phyloP scores from a whole-genome alignment of 35 echinoderm and acorn worm genomes.

The Heliocidaris erythrogramma region DNA sequence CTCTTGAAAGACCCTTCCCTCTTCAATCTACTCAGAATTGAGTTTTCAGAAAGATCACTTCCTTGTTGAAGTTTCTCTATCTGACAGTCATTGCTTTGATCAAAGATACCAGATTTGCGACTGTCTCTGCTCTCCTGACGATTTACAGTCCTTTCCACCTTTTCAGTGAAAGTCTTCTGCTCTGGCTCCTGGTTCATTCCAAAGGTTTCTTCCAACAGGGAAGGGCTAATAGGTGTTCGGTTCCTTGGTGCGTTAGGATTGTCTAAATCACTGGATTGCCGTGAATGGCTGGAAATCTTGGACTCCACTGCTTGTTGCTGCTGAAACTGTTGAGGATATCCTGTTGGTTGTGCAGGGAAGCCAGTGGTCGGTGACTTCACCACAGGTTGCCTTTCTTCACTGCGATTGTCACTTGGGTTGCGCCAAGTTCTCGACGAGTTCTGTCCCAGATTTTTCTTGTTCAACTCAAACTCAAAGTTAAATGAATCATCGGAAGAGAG shows the following conservation, averaged over 20 bases:
- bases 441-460: slow-evolving; percentile 38
- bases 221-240: slow-evolving; percentile 32
- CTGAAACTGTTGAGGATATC: slow-evolving; percentile 11
- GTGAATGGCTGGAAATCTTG: slow-evolving; percentile 6
- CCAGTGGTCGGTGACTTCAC: not conserved
- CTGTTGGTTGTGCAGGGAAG: not conserved
- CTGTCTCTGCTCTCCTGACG: slow-evolving; percentile 26
- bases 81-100: not conserved
- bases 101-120: slow-evolving; percentile 6
- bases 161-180: not conserved
- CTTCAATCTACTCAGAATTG: slow-evolving; percentile 33
- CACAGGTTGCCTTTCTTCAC: not conserved
- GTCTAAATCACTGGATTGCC: slow-evolving; percentile 41
- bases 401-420: slow-evolving; percentile 32
- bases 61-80: not conserved
- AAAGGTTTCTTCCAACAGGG: slow-evolving; percentile 12
- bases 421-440: slow-evolving; percentile 3
- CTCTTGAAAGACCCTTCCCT: slow-evolving; percentile 38
- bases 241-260: slow-evolving; percentile 5
- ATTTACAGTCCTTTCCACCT: not conserved
- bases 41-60: not conserved
- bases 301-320: not conserved
- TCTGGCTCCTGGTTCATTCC: not conserved
- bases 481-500: slow-evolving; percentile 6
- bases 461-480: not conserved